Percentiles rank a stretch among this genome's conserved stretches.
Evolutionary conservation across 2,888 invertebrate genomes (phyloP).

Genomic region (Malacosoma neustria): DNA sequence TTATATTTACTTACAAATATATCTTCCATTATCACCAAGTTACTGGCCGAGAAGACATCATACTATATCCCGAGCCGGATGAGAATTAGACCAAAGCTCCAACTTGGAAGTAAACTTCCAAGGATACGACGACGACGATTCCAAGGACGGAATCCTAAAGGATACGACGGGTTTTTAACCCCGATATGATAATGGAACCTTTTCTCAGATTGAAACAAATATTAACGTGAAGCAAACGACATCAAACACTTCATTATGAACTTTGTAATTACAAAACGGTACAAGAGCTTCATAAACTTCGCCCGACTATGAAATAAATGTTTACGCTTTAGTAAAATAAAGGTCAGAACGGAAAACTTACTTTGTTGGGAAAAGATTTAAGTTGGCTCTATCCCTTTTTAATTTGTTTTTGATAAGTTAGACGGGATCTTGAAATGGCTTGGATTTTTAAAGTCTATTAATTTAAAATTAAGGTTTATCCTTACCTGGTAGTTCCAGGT

Average conservation of each 20-base stretch:
- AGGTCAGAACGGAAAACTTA: slow-evolving; percentile 15
- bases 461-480: no score
- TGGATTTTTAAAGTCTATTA: not conserved
- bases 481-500: no score
- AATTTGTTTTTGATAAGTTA: slow-evolving; percentile 17
- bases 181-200: no score
- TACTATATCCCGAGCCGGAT: no score
- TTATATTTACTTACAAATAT: no score
- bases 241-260: slow-evolving; percentile 19
- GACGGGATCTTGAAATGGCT: not conserved
- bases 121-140: no score
- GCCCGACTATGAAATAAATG: slow-evolving; percentile 16
- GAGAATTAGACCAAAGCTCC: no score
- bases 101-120: no score
- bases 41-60: no score
- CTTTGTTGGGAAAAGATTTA: slow-evolving; percentile 19
- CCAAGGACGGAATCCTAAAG: no score
- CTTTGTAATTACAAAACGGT: slow-evolving; percentile 15
- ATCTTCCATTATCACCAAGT: no score
- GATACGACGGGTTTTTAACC: no score
- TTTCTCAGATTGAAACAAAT: slow-evolving; percentile 30
- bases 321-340: slow-evolving; percentile 14
- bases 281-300: slow-evolving; percentile 11
- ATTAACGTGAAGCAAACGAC: slow-evolving; percentile 25
- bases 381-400: slow-evolving; percentile 14